These are phyloP conservation scores for Diplosoma virens DNA, from an alignment of 23 tunicate species.

Conservation along the genomic window DNA sequence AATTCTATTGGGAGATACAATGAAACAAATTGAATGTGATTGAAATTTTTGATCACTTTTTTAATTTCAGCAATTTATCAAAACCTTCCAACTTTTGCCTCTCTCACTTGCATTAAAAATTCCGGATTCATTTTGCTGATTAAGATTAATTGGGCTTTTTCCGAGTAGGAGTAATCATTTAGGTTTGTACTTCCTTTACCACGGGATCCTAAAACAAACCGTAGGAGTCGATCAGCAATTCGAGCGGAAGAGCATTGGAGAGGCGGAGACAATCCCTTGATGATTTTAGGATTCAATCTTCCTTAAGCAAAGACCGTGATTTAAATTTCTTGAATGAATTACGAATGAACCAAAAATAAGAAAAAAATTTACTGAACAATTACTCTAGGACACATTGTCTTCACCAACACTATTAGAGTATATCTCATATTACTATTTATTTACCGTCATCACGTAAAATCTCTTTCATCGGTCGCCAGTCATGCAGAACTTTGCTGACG, in stretches of 20 bases:
- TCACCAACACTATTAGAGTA: too few species aligned
- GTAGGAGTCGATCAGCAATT: slow-evolving; percentile 61
- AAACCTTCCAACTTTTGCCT: too few species aligned
- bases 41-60: too few species aligned
- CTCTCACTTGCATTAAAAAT: slow-evolving; percentile 56
- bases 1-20: too few species aligned
- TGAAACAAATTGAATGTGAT: too few species aligned
- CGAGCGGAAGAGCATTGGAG: slow-evolving; percentile 60
- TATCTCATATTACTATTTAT: not conserved
- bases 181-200: slow-evolving; percentile 31
- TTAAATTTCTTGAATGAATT: not conserved
- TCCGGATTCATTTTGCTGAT: slow-evolving; percentile 55
- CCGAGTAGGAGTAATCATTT: slow-evolving; percentile 18
- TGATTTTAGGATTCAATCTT: slow-evolving; percentile 23
- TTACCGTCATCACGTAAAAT: not conserved
- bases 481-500: not conserved
- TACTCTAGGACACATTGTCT: not conserved
- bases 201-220: slow-evolving; percentile 24
- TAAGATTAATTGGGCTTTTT: slow-evolving; percentile 52
- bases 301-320: slow-evolving; percentile 9
- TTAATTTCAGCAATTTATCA: too few species aligned
- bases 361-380: not conserved
- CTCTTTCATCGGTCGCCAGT: slow-evolving; percentile 22
- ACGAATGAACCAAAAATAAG: not conserved
- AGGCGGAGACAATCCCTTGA: slow-evolving; percentile 51